Evolutionary conservation across 2,797 vertebrate genomes (phyloP).

Genomic region (Gymnocypris eckloni): DNA sequence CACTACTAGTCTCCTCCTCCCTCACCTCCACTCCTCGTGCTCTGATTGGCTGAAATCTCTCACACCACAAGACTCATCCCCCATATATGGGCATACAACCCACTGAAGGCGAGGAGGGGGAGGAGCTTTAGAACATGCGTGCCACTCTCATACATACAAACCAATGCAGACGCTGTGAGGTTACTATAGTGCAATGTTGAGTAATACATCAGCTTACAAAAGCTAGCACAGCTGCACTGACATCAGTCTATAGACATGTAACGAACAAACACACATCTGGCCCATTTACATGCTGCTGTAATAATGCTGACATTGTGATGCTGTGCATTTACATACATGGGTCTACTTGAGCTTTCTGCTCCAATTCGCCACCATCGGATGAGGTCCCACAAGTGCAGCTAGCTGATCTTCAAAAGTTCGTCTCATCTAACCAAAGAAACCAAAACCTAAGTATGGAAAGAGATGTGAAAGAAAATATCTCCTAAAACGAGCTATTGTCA

Average conservation of each 20-base stretch:
- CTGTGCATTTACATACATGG: neutral
- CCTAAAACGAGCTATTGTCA: neutral
- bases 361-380: neutral
- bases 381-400: neutral
- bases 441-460: neutral
- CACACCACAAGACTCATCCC: conserved; percentile 76
- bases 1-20: conserved; percentile 30
- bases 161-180: conserved; percentile 61
- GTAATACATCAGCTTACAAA: conserved; percentile 33
- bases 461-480: neutral
- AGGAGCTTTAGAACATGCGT: conserved; percentile 11
- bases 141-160: conserved; percentile 32
- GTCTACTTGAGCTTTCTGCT: neutral
- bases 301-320: conserved; percentile 17
- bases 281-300: conserved; percentile 42
- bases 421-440: conserved; percentile 12
- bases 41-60: conserved; percentile 75
- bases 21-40: conserved; percentile 25
- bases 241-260: conserved; percentile 33
- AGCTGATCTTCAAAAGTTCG: neutral
- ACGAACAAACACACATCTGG: conserved; percentile 11
- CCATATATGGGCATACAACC: conserved; percentile 72
- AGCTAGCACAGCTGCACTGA: conserved; percentile 58
- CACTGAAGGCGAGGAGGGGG: conserved; percentile 53
- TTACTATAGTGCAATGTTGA: conserved; percentile 72